Conservation (phyloP, 1,140 invertebrate genomes). For the Dinothrombium tinctorium region DNA sequence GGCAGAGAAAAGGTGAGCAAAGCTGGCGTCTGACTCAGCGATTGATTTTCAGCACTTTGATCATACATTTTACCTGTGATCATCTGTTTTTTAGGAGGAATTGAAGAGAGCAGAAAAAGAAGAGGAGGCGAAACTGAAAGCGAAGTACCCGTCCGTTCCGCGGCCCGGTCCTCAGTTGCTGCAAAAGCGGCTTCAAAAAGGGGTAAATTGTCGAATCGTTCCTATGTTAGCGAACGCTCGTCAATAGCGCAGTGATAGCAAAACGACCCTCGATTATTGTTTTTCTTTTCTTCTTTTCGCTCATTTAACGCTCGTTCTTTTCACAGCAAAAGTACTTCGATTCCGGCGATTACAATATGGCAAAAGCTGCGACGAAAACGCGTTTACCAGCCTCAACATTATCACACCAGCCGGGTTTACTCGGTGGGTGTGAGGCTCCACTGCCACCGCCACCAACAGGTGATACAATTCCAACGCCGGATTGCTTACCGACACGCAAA, state of each 20-base stretch:
- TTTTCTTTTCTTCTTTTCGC: background rate
- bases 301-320: background rate
- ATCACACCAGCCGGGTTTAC: constrained; percentile 16
- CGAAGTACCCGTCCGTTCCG: constrained; percentile 52
- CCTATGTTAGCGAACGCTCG: too few species aligned
- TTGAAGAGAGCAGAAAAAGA: constrained; percentile 37
- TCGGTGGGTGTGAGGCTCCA: constrained; percentile 16
- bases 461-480: constrained; percentile 81
- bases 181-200: constrained; percentile 77
- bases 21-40: too few species aligned
- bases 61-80: too few species aligned
- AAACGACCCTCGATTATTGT: constrained; percentile 19
- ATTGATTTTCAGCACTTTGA: too few species aligned
- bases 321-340: constrained; percentile 89
- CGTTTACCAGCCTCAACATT: constrained; percentile 34
- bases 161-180: constrained; percentile 64
- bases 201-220: constrained; percentile 31
- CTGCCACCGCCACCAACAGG: constrained; percentile 37
- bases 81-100: constrained; percentile 8
- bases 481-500: constrained; percentile 66
- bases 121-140: constrained; percentile 77
- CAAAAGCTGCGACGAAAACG: constrained; percentile 40
- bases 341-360: constrained; percentile 97
- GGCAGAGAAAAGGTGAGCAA: too few species aligned
- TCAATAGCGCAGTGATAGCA: constrained; percentile 79